Percentiles rank a stretch among this genome's conserved stretches.
Conservation (phyloP, 2,113 vertebrate genomes). For the Misgurnus anguillicaudatus region DNA sequence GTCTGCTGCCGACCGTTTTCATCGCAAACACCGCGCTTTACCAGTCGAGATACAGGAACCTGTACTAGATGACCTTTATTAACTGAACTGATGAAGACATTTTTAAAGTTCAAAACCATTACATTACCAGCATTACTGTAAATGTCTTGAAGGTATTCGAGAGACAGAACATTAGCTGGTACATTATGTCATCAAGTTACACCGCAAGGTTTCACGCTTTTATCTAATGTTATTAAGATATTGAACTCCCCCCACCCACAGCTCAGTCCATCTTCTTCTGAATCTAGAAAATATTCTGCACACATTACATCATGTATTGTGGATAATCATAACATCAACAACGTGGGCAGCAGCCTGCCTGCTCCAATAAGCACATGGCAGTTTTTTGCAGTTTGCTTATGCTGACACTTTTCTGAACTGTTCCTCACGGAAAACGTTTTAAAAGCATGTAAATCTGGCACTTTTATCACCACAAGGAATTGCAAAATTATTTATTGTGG, state of each 20-base stretch:
- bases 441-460: conserved; percentile 30
- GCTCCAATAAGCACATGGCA: conserved; percentile 37
- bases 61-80: conserved; percentile 1
- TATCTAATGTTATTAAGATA: conserved; percentile 18
- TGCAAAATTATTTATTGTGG: too few species aligned
- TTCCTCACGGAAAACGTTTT: conserved; percentile 12
- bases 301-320: background rate
- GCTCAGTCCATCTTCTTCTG: conserved; percentile 8
- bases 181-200: conserved; percentile 5
- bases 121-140: conserved; percentile 11
- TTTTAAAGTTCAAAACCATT: conserved; percentile 15
- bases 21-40: background rate
- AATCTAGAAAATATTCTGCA: background rate
- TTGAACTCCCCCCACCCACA: conserved; percentile 4
- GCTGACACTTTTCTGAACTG: conserved; percentile 16
- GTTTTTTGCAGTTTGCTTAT: conserved; percentile 51
- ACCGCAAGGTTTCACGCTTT: background rate
- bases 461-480: too few species aligned
- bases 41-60: conserved; percentile 3
- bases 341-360: background rate
- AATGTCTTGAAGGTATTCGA: conserved; percentile 15
- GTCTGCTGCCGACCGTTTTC: background rate
- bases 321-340: conserved; percentile 21
- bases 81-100: background rate
- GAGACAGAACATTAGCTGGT: conserved; percentile 1